Evolutionary conservation across 1,140 invertebrate species (phyloP).

Genomic region (Helicoverpa zea): DNA sequence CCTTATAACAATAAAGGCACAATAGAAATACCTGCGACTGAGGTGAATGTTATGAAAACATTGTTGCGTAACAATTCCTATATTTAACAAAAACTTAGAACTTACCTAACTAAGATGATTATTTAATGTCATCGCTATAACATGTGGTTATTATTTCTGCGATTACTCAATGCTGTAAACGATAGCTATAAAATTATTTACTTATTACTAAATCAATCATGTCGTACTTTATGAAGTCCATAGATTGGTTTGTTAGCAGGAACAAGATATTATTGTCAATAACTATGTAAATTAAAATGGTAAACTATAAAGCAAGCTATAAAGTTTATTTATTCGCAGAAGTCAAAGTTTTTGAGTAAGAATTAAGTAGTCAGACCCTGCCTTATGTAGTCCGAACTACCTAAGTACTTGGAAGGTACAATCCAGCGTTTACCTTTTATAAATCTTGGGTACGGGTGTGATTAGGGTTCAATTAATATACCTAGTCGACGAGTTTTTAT

Average conservation of each 20-base stretch:
- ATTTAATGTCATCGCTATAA: not conserved
- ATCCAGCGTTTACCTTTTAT: not conserved
- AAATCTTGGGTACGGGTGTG: conserved; percentile 19
- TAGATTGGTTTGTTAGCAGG: too few relatives aligned
- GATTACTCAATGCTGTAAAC: not conserved
- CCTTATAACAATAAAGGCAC: conserved; percentile 29
- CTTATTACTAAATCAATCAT: too few relatives aligned
- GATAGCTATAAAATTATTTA: too few relatives aligned
- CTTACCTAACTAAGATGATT: not conserved
- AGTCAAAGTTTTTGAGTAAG: not conserved
- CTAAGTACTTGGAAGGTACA: not conserved
- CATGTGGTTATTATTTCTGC: not conserved
- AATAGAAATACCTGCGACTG: conserved; percentile 41
- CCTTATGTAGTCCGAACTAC: conserved; percentile 2
- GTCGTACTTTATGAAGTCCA: too few relatives aligned
- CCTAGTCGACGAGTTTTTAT: conserved; percentile 12
- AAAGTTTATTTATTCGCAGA: not conserved
- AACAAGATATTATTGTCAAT: too few relatives aligned
- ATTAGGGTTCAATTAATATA: conserved; percentile 56
- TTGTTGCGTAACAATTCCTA: conserved; percentile 6
- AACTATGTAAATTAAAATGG: too few relatives aligned
- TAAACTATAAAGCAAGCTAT: too few relatives aligned
- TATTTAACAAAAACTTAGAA: conserved; percentile 1
- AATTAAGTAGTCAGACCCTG: conserved; percentile 16
- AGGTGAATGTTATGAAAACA: conserved; percentile 42